Percentiles rank a stretch among this genome's conserved stretches.
Conservation (phyloP, 2,113 vertebrate species). For the Orcinus orca region DNA sequence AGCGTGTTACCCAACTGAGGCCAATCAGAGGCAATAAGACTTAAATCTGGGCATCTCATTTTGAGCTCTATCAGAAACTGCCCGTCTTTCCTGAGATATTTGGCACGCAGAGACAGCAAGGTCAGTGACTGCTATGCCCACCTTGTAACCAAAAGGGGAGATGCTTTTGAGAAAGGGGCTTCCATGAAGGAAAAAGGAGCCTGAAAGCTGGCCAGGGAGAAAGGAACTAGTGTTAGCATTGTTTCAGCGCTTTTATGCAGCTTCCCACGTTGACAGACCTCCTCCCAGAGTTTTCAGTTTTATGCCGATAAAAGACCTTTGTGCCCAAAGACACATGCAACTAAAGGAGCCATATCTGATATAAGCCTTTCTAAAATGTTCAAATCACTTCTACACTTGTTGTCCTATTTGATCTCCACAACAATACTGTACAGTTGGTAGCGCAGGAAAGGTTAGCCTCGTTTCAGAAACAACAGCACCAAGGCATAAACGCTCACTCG, state of each 20-base stretch:
- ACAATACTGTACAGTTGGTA: accelerated
- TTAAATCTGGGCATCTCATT: not conserved
- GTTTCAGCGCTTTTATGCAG: not conserved
- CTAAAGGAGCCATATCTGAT: not conserved
- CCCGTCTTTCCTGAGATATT: not conserved
- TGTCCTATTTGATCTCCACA: not conserved
- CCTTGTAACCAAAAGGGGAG: not conserved
- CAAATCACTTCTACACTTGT: not conserved
- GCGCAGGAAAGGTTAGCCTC: not conserved
- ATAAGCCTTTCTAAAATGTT: not conserved
- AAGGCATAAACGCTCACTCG: not conserved
- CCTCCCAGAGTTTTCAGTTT: not conserved
- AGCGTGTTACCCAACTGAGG: not conserved
- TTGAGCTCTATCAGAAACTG: not conserved
- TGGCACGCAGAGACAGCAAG: not conserved
- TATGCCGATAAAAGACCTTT: not conserved
- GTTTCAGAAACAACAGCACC: not conserved
- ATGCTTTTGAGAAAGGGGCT: not conserved
- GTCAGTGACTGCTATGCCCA: not conserved
- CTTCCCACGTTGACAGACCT: not conserved
- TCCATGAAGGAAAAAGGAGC: not conserved
- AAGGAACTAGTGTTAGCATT: too few relatives aligned
- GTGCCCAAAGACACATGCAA: not conserved
- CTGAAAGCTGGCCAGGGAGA: not conserved
- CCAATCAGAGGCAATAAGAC: not conserved